phyloP scores from a whole-genome alignment of 2,888 invertebrate species.

The Myopa testacea region DNA sequence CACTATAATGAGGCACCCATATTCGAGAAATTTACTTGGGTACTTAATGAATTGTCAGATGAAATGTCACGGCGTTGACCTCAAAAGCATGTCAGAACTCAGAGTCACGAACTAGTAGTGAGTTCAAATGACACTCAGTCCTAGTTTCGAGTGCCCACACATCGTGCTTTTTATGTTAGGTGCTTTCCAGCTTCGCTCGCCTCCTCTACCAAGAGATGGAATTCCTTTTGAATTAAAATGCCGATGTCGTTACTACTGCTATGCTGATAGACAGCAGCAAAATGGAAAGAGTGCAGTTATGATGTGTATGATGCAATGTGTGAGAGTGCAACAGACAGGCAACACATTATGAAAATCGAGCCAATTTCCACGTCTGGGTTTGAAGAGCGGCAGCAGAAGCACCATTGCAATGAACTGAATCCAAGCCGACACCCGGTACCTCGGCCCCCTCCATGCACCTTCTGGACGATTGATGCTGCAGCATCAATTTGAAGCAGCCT shows the following conservation, averaged over 20 bases:
- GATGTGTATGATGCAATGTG: background rate
- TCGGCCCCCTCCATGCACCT: background rate
- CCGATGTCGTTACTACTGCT: too few relatives aligned
- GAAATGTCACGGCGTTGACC: too few relatives aligned
- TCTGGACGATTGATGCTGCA: background rate
- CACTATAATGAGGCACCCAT: too few relatives aligned
- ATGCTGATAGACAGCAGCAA: background rate
- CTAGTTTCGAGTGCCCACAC: background rate
- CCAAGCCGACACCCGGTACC: background rate
- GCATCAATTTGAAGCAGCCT: constrained; percentile 5
- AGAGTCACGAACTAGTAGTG: too few relatives aligned
- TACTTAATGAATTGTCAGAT: too few relatives aligned
- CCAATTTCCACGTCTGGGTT: constrained; percentile 32
- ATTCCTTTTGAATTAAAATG: too few relatives aligned
- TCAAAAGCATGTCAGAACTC: too few relatives aligned
- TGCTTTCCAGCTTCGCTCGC: too few relatives aligned
- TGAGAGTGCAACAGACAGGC: constrained; percentile 23
- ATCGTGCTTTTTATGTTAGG: background rate
- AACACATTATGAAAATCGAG: constrained; percentile 39
- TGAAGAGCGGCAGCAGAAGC: constrained; percentile 6
- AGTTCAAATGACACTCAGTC: too few relatives aligned
- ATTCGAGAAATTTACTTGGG: too few relatives aligned
- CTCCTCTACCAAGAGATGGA: too few relatives aligned
- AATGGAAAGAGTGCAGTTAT: background rate
- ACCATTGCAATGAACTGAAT: background rate